phyloP scores from a whole-genome alignment of 2,113 vertebrate species.

The Oryzias curvinotus region DNA sequence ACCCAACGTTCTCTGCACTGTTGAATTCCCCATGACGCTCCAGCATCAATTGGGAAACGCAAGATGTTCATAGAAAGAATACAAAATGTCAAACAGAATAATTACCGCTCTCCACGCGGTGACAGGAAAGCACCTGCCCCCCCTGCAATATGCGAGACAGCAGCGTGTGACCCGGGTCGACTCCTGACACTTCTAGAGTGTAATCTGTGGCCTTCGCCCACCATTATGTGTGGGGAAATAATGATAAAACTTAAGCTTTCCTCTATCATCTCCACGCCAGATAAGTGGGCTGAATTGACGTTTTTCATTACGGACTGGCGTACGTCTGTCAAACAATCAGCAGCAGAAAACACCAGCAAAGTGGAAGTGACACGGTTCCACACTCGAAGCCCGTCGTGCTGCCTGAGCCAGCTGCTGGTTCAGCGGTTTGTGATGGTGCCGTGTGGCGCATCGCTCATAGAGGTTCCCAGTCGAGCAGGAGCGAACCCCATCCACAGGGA shows the following conservation, averaged over 20 bases:
- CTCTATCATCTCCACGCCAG: too few species aligned
- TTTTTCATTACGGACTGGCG: too few species aligned
- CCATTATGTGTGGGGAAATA: not conserved
- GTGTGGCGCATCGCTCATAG: constrained; percentile 23
- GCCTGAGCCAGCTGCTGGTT: not conserved
- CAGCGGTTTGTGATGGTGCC: not conserved
- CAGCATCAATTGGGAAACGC: constrained; percentile 29
- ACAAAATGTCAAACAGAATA: constrained; percentile 54
- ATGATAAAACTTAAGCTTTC: constrained; percentile 6
- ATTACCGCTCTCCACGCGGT: constrained; percentile 46
- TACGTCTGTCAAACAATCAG: too few species aligned
- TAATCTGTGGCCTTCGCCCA: constrained; percentile 9
- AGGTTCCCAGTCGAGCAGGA: not conserved
- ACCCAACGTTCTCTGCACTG: constrained; percentile 13
- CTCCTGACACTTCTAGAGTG: constrained; percentile 38
- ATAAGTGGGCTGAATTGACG: too few species aligned
- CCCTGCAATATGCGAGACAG: constrained; percentile 53
- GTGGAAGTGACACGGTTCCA: not conserved
- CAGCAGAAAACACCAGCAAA: too few species aligned
- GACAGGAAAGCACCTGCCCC: too few species aligned
- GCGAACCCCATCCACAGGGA: not conserved
- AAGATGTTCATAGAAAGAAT: constrained; percentile 25
- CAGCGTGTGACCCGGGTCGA: constrained; percentile 46
- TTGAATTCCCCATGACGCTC: constrained; percentile 11
- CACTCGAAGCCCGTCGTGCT: not conserved